A percentile compares a stretch with the other conserved stretches of the same genome.
These are phyloP conservation scores for Pholis gunnellus DNA, from an alignment of 2,113 vertebrate species.

Conservation along the genomic window DNA sequence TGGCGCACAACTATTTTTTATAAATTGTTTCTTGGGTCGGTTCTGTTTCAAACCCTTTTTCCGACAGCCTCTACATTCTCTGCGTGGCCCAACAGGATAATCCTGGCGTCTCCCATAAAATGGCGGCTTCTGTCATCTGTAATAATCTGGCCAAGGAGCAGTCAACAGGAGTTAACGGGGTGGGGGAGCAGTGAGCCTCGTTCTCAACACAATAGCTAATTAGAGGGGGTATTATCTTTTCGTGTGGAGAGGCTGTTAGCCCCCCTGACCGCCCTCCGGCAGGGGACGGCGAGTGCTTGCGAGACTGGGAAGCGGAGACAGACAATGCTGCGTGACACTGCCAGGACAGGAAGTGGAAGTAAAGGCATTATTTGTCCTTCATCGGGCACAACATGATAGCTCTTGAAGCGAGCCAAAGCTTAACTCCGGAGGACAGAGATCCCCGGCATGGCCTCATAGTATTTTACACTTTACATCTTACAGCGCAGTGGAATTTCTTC, in stretches of 20 bases:
- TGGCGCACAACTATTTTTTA: constrained; percentile 34
- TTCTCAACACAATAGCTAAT: constrained; percentile 68
- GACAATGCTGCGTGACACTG: constrained; percentile 39
- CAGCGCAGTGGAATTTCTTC: constrained; percentile 36
- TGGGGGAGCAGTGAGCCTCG: constrained; percentile 38
- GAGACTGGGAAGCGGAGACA: constrained; percentile 32
- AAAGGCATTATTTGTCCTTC: constrained; percentile 70
- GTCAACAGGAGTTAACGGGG: constrained; percentile 43
- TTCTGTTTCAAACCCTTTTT: constrained; percentile 58
- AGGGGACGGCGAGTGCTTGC: constrained; percentile 19
- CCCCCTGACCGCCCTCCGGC: constrained; percentile 41
- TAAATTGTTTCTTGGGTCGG: constrained; percentile 31
- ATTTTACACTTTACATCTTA: constrained; percentile 60
- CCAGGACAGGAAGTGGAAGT: constrained; percentile 70
- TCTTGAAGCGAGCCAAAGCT: constrained; percentile 60
- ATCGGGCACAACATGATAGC: constrained; percentile 67
- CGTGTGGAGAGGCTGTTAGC: constrained; percentile 74
- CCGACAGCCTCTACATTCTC: constrained; percentile 54
- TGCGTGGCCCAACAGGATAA: constrained; percentile 75
- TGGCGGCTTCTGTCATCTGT: constrained; percentile 76
- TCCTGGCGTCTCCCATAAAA: constrained; percentile 71
- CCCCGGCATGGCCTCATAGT: constrained; percentile 46
- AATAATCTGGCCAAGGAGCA: constrained; percentile 69
- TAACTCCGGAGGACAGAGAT: constrained; percentile 36
- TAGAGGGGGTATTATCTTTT: constrained; percentile 72